Evolutionary conservation across 2,888 invertebrate genomes (phyloP).

Genomic region (Cantharis rustica): DNA sequence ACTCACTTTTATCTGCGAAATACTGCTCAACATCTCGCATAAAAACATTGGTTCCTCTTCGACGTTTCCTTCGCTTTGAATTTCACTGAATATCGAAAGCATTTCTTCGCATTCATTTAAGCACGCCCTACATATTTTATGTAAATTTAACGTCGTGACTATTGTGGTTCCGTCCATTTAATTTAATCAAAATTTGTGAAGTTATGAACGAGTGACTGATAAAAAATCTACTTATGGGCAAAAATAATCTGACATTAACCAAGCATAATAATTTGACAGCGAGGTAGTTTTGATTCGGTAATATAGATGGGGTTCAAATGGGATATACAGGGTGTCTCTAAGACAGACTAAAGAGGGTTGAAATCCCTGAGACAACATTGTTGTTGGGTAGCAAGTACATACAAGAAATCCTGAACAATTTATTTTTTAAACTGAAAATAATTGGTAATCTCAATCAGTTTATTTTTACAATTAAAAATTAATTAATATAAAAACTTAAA

Average conservation of each 20-base stretch:
- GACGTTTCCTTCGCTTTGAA: constrained; percentile 36
- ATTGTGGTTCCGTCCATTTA: constrained; percentile 13
- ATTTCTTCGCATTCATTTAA: constrained; percentile 41
- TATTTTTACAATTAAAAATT: neutral
- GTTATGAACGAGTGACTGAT: neutral
- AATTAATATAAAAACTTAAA: neutral
- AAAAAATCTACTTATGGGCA: neutral
- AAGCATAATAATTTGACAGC: neutral
- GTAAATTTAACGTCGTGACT: constrained; percentile 34
- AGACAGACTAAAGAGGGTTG: no score
- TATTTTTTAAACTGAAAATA: neutral
- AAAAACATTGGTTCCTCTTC: constrained; percentile 36
- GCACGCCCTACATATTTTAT: constrained; percentile 42
- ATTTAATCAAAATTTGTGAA: neutral
- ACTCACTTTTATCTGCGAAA: constrained; percentile 40
- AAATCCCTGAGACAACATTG: no score
- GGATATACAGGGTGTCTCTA: no score
- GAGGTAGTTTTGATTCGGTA: no score
- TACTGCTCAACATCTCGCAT: constrained; percentile 41
- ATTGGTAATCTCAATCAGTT: neutral
- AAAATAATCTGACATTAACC: neutral
- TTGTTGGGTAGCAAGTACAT: no score
- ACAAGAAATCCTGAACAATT: no score
- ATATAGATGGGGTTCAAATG: no score
- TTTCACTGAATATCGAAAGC: constrained; percentile 41